Percentiles rank a stretch among this genome's conserved stretches.
These are phyloP conservation scores for Halocaridina rubra DNA, from an alignment of 2,888 invertebrate species.

Conservation along the genomic window DNA sequence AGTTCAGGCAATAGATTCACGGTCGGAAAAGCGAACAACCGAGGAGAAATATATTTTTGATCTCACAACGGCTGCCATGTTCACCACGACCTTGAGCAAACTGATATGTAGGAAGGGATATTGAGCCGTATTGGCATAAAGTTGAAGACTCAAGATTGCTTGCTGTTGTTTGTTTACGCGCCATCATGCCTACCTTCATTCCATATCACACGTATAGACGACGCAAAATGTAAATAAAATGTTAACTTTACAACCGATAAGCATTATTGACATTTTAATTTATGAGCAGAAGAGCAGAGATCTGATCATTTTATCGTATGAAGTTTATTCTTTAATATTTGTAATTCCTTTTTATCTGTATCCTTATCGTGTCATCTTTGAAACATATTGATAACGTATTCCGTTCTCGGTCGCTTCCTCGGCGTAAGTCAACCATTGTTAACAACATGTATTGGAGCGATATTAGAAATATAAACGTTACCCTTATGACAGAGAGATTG, in stretches of 20 bases:
- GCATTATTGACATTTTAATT: neutral
- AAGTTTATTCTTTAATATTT: neutral
- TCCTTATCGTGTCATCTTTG: neutral
- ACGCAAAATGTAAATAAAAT: neutral
- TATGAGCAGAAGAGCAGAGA: neutral
- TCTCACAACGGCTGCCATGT: conserved; percentile 54
- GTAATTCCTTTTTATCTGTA: neutral
- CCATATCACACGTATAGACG: neutral
- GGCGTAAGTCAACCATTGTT: no score
- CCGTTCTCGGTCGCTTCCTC: no score
- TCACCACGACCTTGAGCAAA: conserved; percentile 5
- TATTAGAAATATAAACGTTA: neutral
- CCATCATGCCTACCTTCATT: neutral
- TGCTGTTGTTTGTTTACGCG: neutral
- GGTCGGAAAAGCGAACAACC: conserved; percentile 64
- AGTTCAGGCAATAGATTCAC: conserved; percentile 58
- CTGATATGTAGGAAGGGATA: neutral
- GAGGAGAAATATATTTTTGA: conserved; percentile 41
- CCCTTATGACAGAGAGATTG: neutral
- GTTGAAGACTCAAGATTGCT: neutral
- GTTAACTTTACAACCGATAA: neutral
- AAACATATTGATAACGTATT: neutral
- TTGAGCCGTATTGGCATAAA: neutral
- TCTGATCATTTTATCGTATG: neutral
- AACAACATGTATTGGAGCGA: no score